These are phyloP conservation scores for Operophtera brumata DNA, from an alignment of 2,888 invertebrate genomes.

Conservation along the genomic window DNA sequence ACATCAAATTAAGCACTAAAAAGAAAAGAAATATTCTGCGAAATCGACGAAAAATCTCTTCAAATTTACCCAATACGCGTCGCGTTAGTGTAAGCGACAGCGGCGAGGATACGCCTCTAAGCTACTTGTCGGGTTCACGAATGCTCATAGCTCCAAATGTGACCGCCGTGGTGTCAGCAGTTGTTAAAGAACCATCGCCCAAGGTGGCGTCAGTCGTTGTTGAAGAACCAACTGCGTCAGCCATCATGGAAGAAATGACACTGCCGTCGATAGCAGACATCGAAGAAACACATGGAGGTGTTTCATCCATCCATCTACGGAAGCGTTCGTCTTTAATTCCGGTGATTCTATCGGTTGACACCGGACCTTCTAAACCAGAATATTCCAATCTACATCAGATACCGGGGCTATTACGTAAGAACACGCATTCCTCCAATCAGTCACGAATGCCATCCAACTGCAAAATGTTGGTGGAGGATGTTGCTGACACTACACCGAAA, in stretches of 20 bases:
- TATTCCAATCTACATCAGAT: too few species aligned
- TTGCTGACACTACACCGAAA: too few species aligned
- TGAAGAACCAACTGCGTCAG: not conserved
- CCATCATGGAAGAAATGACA: not conserved
- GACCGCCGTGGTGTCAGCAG: not conserved
- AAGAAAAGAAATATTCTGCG: not conserved
- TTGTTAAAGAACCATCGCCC: not conserved
- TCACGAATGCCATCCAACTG: too few species aligned
- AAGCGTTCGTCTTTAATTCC: not conserved
- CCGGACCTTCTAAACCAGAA: too few species aligned
- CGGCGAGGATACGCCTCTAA: constrained; percentile 2
- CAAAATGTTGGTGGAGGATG: too few species aligned
- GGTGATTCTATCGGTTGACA: too few species aligned
- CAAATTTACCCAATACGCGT: not conserved
- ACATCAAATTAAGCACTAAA: not conserved
- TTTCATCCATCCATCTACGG: not conserved
- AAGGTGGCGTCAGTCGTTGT: not conserved
- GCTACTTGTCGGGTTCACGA: not conserved
- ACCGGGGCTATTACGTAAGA: too few species aligned
- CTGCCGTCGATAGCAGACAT: not conserved
- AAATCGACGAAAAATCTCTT: not conserved
- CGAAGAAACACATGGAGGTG: not conserved
- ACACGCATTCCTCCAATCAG: too few species aligned
- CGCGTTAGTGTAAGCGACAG: not conserved
- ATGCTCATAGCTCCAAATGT: not conserved